Conservation (phyloP, 2,888 invertebrate genomes). For the Microchrysa polita region DNA sequence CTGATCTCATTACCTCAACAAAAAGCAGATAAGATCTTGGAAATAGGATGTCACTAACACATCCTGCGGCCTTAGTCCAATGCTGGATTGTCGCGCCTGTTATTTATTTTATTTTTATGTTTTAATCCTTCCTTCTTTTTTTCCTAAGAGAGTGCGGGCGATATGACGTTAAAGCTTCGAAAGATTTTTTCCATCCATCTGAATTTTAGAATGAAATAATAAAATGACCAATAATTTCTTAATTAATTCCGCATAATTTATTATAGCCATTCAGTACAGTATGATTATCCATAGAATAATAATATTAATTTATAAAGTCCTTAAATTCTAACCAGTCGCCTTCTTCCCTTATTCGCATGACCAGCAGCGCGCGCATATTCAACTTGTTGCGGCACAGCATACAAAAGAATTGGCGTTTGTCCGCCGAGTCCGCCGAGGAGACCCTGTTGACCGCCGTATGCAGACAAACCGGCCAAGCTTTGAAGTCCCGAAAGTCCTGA, state of each 20-base stretch:
- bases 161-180: too few species aligned
- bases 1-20: too few species aligned
- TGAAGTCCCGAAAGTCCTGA: slow-evolving; percentile 22
- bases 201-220: too few species aligned
- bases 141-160: too few species aligned
- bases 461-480: slow-evolving; percentile 11
- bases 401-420: slow-evolving; percentile 28
- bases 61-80: too few species aligned
- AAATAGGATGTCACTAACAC: too few species aligned
- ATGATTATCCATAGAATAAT: slow-evolving; percentile 16
- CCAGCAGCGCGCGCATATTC: slow-evolving; percentile 34
- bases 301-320: background rate
- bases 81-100: too few species aligned
- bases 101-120: too few species aligned
- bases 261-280: slow-evolving; percentile 9
- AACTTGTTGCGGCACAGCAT: slow-evolving; percentile 32
- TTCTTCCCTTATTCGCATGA: slow-evolving; percentile 1
- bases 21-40: too few species aligned
- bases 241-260: slow-evolving; percentile 18
- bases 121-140: too few species aligned
- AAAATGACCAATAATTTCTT: too few species aligned
- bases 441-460: background rate
- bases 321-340: slow-evolving; percentile 30
- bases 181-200: too few species aligned
- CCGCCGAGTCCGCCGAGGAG: slow-evolving; percentile 18